Evolutionary conservation across 2,888 invertebrate species (phyloP).

Genomic region (Cheilosia vernalis): DNA sequence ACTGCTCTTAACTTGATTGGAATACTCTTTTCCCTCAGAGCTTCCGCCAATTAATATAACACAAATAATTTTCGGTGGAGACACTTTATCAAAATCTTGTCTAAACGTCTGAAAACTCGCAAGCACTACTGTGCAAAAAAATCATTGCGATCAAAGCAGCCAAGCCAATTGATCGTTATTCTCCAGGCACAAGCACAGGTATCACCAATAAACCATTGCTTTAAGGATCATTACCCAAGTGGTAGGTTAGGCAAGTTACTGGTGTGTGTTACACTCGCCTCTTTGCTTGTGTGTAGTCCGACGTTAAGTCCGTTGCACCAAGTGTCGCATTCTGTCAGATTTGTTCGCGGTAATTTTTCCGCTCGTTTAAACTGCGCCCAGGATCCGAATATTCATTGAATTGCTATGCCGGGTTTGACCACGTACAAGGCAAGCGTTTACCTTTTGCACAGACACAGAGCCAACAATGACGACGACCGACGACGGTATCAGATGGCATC

Average conservation of each 20-base stretch:
- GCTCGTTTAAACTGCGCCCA: conserved; percentile 75
- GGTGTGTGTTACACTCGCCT: conserved; percentile 48
- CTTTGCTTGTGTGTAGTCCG: neutral
- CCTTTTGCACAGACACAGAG: conserved; percentile 28
- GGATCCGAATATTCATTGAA: conserved; percentile 68
- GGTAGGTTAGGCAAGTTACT: conserved; percentile 35
- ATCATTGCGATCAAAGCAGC: neutral
- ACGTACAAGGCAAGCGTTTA: conserved; percentile 54
- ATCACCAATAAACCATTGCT: conserved; percentile 46
- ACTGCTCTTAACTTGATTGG: too few relatives aligned
- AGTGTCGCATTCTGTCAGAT: conserved; percentile 82
- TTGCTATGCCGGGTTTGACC: conserved; percentile 46
- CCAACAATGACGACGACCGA: neutral
- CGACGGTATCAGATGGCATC: conserved; percentile 55
- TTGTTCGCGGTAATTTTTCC: conserved; percentile 80
- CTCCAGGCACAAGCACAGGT: conserved; percentile 22
- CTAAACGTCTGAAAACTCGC: neutral
- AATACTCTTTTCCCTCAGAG: too few relatives aligned
- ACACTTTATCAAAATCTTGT: neutral
- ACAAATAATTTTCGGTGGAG: neutral
- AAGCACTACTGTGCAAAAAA: conserved; percentile 7
- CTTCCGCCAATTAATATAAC: neutral
- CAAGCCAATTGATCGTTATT: conserved; percentile 7
- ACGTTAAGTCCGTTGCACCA: conserved; percentile 75
- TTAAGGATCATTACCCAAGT: conserved; percentile 69